Percentiles rank a stretch among this genome's conserved stretches.
These are phyloP conservation scores for Muntiacus reevesi DNA, from an alignment of 2,113 vertebrate species.

Conservation along the genomic window DNA sequence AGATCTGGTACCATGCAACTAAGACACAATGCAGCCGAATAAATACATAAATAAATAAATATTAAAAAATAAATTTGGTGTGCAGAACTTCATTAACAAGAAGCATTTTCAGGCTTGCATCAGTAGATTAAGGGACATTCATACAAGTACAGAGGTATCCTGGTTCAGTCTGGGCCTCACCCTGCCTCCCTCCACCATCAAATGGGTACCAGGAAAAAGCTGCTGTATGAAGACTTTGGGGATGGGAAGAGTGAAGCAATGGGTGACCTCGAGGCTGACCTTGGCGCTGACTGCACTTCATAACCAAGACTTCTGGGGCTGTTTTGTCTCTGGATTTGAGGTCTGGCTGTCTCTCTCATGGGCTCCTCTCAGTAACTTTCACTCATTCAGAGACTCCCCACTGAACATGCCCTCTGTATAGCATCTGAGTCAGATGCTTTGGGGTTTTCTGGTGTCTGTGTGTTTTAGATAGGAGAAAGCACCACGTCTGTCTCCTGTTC, in stretches of 20 bases:
- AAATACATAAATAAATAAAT: not conserved
- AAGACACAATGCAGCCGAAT: not conserved
- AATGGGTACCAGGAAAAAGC: not conserved
- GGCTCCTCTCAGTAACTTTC: not conserved
- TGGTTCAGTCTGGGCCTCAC: not conserved
- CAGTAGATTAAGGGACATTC: not conserved
- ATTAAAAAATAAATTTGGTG: not conserved
- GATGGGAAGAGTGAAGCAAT: not conserved
- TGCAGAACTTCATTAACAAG: not conserved
- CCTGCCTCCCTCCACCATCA: fast-evolving
- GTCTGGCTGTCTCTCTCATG: not conserved
- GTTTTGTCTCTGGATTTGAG: not conserved
- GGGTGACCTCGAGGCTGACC: not conserved
- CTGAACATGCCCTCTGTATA: not conserved
- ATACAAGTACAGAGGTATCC: not conserved
- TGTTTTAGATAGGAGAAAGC: not conserved
- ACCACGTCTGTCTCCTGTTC: not conserved
- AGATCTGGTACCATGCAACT: fast-evolving
- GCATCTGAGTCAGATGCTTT: not conserved
- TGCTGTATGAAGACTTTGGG: not conserved
- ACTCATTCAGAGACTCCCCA: not conserved
- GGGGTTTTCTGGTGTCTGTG: not conserved
- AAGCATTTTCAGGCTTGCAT: not conserved
- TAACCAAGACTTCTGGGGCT: not conserved
- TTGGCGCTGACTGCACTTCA: not conserved